These are phyloP conservation scores for Pipa parva DNA, from an alignment of 2,113 vertebrate genomes.

Conservation along the genomic window DNA sequence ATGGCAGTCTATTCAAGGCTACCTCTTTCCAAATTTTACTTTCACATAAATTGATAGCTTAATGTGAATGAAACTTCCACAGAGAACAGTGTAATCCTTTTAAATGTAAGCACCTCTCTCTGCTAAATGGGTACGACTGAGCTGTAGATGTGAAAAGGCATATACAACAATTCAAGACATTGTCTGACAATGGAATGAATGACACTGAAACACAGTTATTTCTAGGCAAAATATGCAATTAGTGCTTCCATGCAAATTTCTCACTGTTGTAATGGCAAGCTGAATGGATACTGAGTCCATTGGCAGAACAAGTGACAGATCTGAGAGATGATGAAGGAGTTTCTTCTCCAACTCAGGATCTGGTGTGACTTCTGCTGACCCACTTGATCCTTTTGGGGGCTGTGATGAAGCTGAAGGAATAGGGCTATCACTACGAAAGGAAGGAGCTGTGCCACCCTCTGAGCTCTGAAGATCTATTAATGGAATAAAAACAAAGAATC, in stretches of 20 bases:
- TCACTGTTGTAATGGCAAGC: conserved; percentile 75
- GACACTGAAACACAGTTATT: no score
- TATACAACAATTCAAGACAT: no score
- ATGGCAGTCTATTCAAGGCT: no score
- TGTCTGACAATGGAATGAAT: no score
- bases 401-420: conserved; percentile 57
- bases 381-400: conserved; percentile 51
- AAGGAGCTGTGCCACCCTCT: conserved; percentile 60
- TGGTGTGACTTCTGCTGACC: conserved; percentile 66
- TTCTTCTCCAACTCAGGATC: conserved; percentile 84
- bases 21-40: no score
- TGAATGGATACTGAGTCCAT: conserved; percentile 79
- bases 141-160: no score
- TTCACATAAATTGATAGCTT: no score
- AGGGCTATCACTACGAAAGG: conserved; percentile 78
- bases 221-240: no score
- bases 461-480: conserved; percentile 62
- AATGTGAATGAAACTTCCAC: no score
- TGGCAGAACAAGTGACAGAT: conserved; percentile 76
- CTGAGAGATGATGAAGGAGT: conserved; percentile 80
- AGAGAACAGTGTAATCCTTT: no score
- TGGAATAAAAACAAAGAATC: not conserved
- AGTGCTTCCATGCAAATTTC: conserved; percentile 29
- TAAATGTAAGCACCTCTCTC: no score
- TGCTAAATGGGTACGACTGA: no score